Evolutionary conservation across 1,140 invertebrate species (phyloP), one percentile per base, ranked within the genome.

Genomic region (Halesus radiatus): DNA sequence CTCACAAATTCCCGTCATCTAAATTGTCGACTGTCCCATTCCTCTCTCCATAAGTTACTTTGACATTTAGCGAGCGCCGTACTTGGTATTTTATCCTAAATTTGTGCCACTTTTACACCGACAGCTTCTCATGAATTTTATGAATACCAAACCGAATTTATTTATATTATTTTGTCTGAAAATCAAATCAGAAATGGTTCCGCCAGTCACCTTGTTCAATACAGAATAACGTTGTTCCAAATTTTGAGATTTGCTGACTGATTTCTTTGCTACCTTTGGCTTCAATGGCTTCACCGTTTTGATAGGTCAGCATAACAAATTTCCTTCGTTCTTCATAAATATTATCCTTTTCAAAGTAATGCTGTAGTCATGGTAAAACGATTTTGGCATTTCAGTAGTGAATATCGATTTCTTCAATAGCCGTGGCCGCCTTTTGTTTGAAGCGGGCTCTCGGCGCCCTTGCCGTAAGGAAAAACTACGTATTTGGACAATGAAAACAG

Each of bases 371-470:
- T 32, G 2, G 32, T 32, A 7, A 45, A 45, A 45, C 1, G 10
- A 22, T 72, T 72, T 72, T 72, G 68, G 68, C 68, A 72, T 72
- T 72, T 72, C 50, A 16, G n/a, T 20, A 52, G 68, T 50, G 68
- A 29, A 8, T 72, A 72, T 72, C 50, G 68, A 72, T 72, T 72
- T 72, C 23, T 50, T 26, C 26, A 8, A 26, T 20, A 53, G 50
- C 68, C 50, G 23, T 22, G 8, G 54, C n/a, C 7, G 68, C 50
- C 18, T 45, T 50, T 23, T 18, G 8, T 20, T 3, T 23, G 53
- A 54, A 72, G 50, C 45, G 50, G 50, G 53, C n/a, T 16, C 50
- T 20, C 20, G 68, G 26, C 23, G 15, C 52, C 68, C 18, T 8
- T n/a, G 29, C 7, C 45, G 7, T 18, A 8, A 37, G 3, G 16